Percentiles rank a stretch among this genome's conserved stretches.
Evolutionary conservation across 2,888 invertebrate genomes (phyloP).

Genomic region (Chouioia cunea): DNA sequence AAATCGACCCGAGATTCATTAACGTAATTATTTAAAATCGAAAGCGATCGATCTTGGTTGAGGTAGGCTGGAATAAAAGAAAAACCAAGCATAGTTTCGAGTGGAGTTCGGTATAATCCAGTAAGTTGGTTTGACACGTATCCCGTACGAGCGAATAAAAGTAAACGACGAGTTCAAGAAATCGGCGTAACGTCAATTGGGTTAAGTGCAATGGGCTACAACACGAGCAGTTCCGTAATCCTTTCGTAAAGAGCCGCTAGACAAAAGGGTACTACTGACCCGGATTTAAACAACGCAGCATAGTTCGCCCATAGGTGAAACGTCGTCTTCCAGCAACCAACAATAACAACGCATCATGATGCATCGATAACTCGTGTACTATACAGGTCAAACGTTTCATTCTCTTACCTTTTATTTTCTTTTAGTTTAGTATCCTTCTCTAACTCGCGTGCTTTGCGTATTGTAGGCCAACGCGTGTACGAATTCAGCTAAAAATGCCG

Average conservation of each 20-base stretch:
- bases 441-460: not conserved
- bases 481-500: no score
- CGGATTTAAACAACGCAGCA: constrained; percentile 39
- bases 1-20: no score
- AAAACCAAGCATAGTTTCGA: no score
- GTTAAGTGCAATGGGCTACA: constrained; percentile 51
- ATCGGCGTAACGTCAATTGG: constrained; percentile 52
- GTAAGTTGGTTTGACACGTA: no score
- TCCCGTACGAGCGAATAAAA: no score
- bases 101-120: no score
- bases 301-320: constrained; percentile 6
- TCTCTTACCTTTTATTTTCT: constrained; percentile 44
- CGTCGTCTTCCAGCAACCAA: not conserved
- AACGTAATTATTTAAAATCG: no score
- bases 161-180: constrained; percentile 39
- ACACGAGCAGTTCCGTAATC: constrained; percentile 21
- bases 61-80: no score
- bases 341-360: not conserved
- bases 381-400: constrained; percentile 38
- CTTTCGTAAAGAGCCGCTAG: constrained; percentile 47
- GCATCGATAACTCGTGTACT: constrained; percentile 11
- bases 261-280: constrained; percentile 57
- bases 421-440: no score
- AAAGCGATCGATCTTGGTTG: no score
- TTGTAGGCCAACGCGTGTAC: no score